A percentile compares a stretch with the other conserved stretches of the same genome.
phyloP scores from a whole-genome alignment of 2,113 vertebrate species.

The Solea solea region DNA sequence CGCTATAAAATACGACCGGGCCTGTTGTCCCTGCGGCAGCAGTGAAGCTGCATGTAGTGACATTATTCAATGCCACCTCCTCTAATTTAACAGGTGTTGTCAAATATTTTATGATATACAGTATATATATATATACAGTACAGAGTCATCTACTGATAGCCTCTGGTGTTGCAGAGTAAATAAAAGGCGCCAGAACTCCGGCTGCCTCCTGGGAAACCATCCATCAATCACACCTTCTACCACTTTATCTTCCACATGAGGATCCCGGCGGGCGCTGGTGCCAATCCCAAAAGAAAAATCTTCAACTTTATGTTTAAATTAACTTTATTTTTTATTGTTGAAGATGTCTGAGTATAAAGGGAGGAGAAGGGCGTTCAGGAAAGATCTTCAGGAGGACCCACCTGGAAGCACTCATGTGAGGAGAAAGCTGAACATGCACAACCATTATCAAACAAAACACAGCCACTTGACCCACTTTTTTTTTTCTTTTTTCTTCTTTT shows the following conservation, averaged over 20 bases:
- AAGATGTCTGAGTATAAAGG: not conserved
- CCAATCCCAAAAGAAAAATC: not conserved
- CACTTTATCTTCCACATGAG: too few relatives aligned
- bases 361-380: not conserved
- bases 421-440: not conserved
- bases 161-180: slow-evolving; percentile 13
- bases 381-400: slow-evolving; percentile 42
- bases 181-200: slow-evolving; percentile 4
- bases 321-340: not conserved
- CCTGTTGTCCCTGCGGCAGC: slow-evolving; percentile 18
- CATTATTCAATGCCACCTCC: slow-evolving; percentile 22
- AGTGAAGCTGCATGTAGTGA: slow-evolving; percentile 26
- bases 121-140: too few relatives aligned
- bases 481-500: not conserved
- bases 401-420: slow-evolving; percentile 42
- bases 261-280: too few relatives aligned
- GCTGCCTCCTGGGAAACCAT: slow-evolving; percentile 4
- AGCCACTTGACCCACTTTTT: slow-evolving; percentile 48
- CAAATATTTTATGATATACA: slow-evolving; percentile 20
- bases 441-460: not conserved
- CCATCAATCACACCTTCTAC: too few relatives aligned
- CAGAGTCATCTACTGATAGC: slow-evolving; percentile 17
- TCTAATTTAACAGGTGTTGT: slow-evolving; percentile 38
- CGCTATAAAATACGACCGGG: slow-evolving; percentile 5
- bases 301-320: not conserved